Evolutionary conservation across 2,113 vertebrate genomes (phyloP), one percentile per base, ranked within the genome.

Genomic region (Verasper variegatus): DNA sequence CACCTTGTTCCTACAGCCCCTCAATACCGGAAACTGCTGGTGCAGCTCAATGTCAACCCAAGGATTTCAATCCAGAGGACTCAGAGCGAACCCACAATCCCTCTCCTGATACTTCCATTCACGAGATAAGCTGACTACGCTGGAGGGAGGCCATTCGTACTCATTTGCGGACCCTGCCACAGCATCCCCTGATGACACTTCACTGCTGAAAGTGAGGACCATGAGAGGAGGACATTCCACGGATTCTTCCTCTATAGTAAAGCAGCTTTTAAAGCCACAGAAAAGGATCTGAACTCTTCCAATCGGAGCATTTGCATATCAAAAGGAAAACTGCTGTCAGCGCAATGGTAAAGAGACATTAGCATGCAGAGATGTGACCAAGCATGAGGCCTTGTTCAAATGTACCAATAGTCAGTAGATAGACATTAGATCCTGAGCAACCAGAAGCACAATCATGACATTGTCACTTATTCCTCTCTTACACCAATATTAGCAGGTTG

Each of bases 301-400:
- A 59, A 86, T 91, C 80, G 7, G 68, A 24, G 15, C 69, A 94
- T 95, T 93, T 86, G 81, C 93, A 95, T 94, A 81, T 92, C 90
- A 95, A 94, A 42, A 93, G 83, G 82, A 74, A 90, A 88, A 71
- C 78, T 74, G 71, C 84, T 82, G 89, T 90, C 88, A 90, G 86
- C 70, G 49, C 72, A 64, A 69, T 54, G 59, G 81, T 62, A 78
- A 76, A 80, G 85, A 85, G 60, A 82, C 73, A 83, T 90, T 88
- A 85, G 81, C 79, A 91, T 90, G 88, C 87, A 84, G 75, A 61
- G 78, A 87, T n/a, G 40, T 81, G 71, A 82, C 65, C 76, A 14
- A 76, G 79, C 85, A 78, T 57, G 49, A 85, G 70, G 68, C 61
- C 7, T 57, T 71, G 63, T 8, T 84, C 77, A 89, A 62, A 85